Evolutionary conservation across 2,797 vertebrate species (phyloP).

Genomic region (Smutsia gigantea): DNA sequence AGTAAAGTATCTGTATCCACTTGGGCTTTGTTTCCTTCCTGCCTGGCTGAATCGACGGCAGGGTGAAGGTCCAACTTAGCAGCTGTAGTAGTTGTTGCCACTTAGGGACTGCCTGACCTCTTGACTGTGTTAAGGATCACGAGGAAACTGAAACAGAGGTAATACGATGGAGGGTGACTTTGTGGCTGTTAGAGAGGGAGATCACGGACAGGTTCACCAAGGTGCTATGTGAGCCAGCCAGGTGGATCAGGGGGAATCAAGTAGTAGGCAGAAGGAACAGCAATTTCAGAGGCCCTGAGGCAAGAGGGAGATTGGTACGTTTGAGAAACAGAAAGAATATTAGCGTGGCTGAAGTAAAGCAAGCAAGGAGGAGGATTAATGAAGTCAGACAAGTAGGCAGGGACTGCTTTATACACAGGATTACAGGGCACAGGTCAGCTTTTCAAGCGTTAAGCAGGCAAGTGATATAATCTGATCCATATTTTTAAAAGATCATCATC

Average conservation of each 20-base stretch:
- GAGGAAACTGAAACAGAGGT: not conserved
- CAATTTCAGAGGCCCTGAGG: not conserved
- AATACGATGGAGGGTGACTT: not conserved
- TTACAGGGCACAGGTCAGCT: not conserved
- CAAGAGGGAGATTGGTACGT: not conserved
- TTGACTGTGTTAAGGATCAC: not conserved
- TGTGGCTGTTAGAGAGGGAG: not conserved
- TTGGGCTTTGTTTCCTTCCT: not conserved
- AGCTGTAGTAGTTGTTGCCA: not conserved
- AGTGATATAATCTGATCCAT: not conserved
- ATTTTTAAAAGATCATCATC: conserved; percentile 10
- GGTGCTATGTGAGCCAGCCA: not conserved
- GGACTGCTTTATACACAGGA: not conserved
- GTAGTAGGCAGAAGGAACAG: not conserved
- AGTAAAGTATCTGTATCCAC: not conserved
- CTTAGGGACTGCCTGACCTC: not conserved
- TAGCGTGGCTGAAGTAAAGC: not conserved
- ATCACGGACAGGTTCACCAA: not conserved
- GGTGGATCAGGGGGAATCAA: not conserved
- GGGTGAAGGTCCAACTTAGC: not conserved
- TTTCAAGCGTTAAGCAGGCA: not conserved
- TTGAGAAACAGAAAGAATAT: not conserved
- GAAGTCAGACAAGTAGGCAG: not conserved
- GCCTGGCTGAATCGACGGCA: not conserved
- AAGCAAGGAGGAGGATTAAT: not conserved